Percentiles rank a stretch among this genome's conserved stretches.
These are phyloP conservation scores for Ceratina australensis DNA, from an alignment of 1,140 invertebrate species.

Conservation along the genomic window DNA sequence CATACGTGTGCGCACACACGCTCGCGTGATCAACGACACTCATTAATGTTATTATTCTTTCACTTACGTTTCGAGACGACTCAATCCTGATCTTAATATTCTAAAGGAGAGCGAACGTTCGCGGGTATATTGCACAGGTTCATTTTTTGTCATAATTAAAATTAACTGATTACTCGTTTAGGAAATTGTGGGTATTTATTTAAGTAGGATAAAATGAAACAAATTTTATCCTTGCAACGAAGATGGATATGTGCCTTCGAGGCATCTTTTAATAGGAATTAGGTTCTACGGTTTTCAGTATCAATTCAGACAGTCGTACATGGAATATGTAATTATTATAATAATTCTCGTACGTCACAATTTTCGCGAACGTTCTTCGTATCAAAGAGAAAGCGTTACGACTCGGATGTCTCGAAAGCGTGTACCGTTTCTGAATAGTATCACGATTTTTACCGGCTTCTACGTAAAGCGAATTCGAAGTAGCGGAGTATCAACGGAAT, in stretches of 20 bases:
- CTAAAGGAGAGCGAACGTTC: not conserved
- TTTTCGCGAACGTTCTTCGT: not conserved
- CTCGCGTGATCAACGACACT: not conserved
- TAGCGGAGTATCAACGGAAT: slow-evolving; percentile 34
- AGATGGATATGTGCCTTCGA: not conserved
- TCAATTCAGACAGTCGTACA: too few relatives aligned
- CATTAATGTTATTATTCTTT: not conserved
- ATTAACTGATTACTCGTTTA: not conserved
- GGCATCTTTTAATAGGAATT: not conserved
- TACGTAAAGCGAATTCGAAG: slow-evolving; percentile 15
- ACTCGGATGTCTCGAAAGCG: not conserved
- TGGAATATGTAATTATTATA: not conserved
- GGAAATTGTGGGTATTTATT: too few relatives aligned
- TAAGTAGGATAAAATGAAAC: too few relatives aligned
- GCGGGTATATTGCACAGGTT: not conserved
- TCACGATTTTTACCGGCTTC: not conserved
- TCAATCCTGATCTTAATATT: not conserved
- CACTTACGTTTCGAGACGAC: not conserved
- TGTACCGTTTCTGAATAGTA: not conserved
- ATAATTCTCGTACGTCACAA: not conserved
- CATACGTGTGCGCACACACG: not conserved
- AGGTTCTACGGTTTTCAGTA: not conserved
- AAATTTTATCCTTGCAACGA: too few relatives aligned
- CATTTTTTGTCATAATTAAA: not conserved
- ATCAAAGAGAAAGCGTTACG: not conserved